Evolutionary conservation across 2,113 vertebrate species (phyloP).

Genomic region (Amia ocellicauda): DNA sequence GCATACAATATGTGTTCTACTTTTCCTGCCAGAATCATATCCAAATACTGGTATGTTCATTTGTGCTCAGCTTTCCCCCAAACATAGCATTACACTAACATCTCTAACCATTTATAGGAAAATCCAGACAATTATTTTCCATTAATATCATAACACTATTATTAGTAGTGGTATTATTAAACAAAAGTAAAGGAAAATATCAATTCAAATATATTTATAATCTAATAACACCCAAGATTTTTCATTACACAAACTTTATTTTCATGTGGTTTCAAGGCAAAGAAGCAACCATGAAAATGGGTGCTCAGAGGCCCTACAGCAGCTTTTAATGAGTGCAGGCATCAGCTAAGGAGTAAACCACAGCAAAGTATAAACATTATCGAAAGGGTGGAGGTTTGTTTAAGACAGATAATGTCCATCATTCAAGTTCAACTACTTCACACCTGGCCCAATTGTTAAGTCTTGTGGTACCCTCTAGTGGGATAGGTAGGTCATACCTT

Average conservation of each 20-base stretch:
- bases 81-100: too few species aligned
- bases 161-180: too few species aligned
- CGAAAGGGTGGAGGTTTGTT: slow-evolving; percentile 53
- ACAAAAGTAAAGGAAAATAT: too few species aligned
- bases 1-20: not conserved
- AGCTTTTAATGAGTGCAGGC: slow-evolving; percentile 56
- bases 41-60: not conserved
- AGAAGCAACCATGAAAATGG: too few species aligned
- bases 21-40: not conserved
- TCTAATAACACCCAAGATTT: too few species aligned
- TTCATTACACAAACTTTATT: too few species aligned
- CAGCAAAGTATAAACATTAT: slow-evolving; percentile 50
- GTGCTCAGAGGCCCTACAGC: too few species aligned
- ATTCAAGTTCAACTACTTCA: slow-evolving; percentile 46
- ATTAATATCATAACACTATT: too few species aligned
- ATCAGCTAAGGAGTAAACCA: slow-evolving; percentile 3
- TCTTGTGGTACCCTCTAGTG: slow-evolving; percentile 49
- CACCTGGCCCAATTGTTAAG: slow-evolving; percentile 31
- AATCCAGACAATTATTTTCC: too few species aligned
- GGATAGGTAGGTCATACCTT: slow-evolving; percentile 68
- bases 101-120: too few species aligned
- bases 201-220: too few species aligned
- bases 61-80: not conserved
- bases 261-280: slow-evolving; percentile 37
- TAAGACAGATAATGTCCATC: slow-evolving; percentile 57